Conservation (phyloP, 2,113 vertebrate species). For the Himantopus leucocephalus region DNA sequence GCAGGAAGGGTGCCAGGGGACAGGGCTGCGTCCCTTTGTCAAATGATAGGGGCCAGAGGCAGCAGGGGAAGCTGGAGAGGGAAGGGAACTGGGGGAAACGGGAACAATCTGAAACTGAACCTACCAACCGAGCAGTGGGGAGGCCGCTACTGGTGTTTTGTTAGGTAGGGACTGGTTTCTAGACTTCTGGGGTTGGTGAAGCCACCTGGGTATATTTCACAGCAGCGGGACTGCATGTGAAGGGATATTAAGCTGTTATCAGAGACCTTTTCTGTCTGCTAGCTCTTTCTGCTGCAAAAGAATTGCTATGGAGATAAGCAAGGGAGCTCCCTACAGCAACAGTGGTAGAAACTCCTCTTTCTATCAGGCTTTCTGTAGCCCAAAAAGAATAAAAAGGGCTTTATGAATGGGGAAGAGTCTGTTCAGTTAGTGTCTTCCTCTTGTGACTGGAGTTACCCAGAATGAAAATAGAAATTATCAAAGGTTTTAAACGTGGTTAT, state of each 20-base stretch:
- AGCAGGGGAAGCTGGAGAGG: neutral
- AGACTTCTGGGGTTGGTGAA: neutral
- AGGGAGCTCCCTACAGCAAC: neutral
- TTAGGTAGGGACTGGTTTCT: neutral
- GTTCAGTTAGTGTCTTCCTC: neutral
- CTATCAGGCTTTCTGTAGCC: neutral
- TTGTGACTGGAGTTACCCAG: neutral
- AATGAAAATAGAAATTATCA: neutral
- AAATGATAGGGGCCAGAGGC: neutral
- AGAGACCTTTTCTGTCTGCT: neutral
- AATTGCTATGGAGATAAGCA: neutral
- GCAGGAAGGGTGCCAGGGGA: neutral
- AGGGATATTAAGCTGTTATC: neutral
- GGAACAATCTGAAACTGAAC: neutral
- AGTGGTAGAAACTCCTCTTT: neutral
- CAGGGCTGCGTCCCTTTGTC: neutral
- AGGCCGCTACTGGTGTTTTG: accelerated
- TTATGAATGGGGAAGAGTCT: neutral
- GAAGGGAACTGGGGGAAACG: neutral
- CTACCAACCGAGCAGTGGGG: neutral
- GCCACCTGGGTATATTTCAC: neutral
- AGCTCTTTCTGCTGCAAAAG: neutral
- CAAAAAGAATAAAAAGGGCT: neutral
- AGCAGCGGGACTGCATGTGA: neutral
- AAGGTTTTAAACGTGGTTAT: neutral